Evolutionary conservation across 2,797 vertebrate species (phyloP), one percentile per base, ranked within the genome.

Genomic region (Psittacula echo): DNA sequence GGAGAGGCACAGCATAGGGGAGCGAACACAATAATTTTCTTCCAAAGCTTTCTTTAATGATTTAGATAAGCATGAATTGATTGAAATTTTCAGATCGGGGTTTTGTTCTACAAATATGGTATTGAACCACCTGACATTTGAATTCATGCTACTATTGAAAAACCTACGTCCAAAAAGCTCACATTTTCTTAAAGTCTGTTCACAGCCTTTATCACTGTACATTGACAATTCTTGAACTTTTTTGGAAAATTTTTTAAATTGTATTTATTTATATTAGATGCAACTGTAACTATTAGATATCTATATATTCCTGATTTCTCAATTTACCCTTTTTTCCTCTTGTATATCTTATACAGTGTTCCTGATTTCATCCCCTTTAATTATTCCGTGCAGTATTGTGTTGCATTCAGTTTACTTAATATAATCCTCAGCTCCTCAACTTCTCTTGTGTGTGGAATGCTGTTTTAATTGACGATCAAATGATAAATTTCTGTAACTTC

Each of bases 311-410:
- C 9, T 2, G 18, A 3, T 64, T 89, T 85, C 53, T 22, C 19
- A 70, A 5, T 3, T 54, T 81, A 37, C 2, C 12, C 10, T 76
- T 74, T 62, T 32, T 82, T 62, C 11, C 13, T 73, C 24, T 81
- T 0, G 0, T 53, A 1, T 62, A n/a, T 73, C 29, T 65, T 60
- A 7, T 2, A 22, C 9, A 9, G 7, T 37, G 13, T 42, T 88
- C 32, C 54, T 73, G 30, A 5, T 76, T 91, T 91, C 54, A 41
- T 66, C 18, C 18, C 13, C 34, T 54, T 62, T 70, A 78, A 73
- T 78, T 74, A 65, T 34, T 18, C 17, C 13, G 23, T 71, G 51
- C 13, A 56, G 23, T 74, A 26, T 89, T 37, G 3, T 24, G 11
- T 29, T 86, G 42, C 50, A 23, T 84, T 86, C 42, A 17, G 32